phyloP scores from a whole-genome alignment of 2,888 invertebrate species.

The Eudasyphora cyanicolor region DNA sequence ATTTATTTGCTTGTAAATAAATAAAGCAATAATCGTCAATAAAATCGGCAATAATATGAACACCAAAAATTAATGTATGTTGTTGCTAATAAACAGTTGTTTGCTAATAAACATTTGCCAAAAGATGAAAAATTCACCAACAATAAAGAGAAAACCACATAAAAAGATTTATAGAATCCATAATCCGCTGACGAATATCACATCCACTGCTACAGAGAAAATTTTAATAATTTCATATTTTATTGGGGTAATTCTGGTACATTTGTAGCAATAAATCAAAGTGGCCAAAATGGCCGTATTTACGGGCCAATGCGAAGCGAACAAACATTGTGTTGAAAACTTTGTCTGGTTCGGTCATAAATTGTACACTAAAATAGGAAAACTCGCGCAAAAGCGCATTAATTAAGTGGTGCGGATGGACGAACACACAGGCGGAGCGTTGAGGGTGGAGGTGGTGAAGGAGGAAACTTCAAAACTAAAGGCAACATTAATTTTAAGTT shows the following conservation, averaged over 20 bases:
- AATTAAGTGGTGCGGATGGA: conserved; percentile 70
- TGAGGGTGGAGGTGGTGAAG: too few species aligned
- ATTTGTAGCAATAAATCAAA: conserved; percentile 18
- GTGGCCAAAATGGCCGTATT: conserved; percentile 25
- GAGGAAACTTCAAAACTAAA: conserved; percentile 32
- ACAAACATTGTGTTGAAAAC: conserved; percentile 5
- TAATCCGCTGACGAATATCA: conserved; percentile 13
- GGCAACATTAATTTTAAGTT: conserved; percentile 50
- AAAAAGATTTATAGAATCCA: conserved; percentile 22
- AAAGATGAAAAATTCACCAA: background rate
- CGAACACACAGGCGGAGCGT: too few species aligned
- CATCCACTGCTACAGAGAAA: background rate
- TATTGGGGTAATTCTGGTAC: background rate
- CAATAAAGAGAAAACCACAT: background rate
- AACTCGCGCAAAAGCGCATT: conserved; percentile 69
- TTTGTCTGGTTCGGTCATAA: background rate
- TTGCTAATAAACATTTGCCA: background rate
- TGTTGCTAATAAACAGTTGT: too few species aligned
- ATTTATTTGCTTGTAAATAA: too few species aligned
- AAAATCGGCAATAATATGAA: background rate
- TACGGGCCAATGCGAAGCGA: background rate
- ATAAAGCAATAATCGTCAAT: background rate
- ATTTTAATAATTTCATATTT: conserved; percentile 26
- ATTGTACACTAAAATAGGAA: background rate
- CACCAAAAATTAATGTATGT: background rate